Evolutionary conservation across 2,797 vertebrate species (phyloP).

Genomic region (Hippopotamyrus pictus): DNA sequence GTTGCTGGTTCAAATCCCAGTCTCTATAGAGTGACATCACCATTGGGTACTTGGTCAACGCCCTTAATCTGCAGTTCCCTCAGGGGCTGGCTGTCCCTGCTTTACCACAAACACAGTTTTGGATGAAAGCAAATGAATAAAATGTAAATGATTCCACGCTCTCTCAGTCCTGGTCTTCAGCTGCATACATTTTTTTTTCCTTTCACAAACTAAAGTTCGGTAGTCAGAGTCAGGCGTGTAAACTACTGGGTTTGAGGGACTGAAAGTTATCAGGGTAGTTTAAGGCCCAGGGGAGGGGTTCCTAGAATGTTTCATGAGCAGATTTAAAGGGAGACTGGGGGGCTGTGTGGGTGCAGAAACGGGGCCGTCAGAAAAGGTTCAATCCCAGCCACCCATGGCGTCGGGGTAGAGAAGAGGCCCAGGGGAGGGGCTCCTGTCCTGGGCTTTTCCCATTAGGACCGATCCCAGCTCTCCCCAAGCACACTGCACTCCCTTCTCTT

Average conservation of each 20-base stretch:
- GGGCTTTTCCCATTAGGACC: neutral
- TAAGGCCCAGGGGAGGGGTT: slow-evolving; percentile 2
- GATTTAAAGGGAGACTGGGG: neutral
- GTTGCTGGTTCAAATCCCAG: neutral
- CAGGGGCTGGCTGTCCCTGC: neutral
- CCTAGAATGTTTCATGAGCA: slow-evolving; percentile 11
- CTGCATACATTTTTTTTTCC: neutral
- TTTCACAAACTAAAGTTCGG: neutral
- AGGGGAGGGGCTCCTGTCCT: neutral
- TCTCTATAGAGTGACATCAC: neutral
- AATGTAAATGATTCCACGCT: neutral
- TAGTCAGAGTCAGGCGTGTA: neutral
- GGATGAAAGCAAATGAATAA: neutral
- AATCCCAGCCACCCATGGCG: neutral
- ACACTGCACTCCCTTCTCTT: neutral
- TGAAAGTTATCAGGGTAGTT: neutral
- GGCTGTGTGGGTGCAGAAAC: neutral
- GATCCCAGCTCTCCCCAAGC: neutral
- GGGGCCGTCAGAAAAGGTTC: neutral
- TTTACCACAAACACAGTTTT: neutral
- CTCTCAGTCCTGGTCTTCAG: neutral
- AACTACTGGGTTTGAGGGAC: neutral
- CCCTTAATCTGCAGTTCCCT: neutral
- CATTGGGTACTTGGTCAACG: neutral
- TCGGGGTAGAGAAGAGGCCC: neutral